A percentile compares a stretch with the other conserved stretches of the same genome.
Evolutionary conservation across 2,797 vertebrate genomes (phyloP).

Genomic region (Myotis findleyi): DNA sequence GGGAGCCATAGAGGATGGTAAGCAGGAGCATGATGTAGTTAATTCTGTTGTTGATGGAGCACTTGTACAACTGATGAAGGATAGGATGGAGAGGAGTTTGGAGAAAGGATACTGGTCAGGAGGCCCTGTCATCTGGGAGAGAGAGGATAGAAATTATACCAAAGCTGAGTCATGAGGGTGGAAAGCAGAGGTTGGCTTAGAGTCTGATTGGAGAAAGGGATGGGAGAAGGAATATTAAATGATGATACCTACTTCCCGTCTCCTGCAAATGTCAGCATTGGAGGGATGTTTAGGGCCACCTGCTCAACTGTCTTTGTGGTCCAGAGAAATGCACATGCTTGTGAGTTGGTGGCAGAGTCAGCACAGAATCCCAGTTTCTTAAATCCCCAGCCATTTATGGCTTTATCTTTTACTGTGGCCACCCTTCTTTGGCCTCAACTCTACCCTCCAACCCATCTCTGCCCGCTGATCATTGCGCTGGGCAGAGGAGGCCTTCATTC

Average conservation of each 20-base stretch:
- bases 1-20: background rate
- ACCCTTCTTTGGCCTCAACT: background rate
- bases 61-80: background rate
- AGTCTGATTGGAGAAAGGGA: background rate
- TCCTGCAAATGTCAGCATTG: background rate
- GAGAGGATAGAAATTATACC: too few relatives aligned
- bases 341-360: background rate
- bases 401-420: background rate
- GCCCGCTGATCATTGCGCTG: rapidly evolving
- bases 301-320: background rate
- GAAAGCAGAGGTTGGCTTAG: background rate
- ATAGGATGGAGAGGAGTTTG: background rate
- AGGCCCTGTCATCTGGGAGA: background rate
- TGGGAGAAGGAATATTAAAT: background rate
- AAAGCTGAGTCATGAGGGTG: background rate
- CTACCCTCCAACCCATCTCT: background rate
- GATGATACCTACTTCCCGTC: background rate
- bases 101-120: background rate
- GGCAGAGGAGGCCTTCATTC: background rate
- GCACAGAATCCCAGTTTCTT: background rate
- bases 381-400: background rate
- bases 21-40: background rate
- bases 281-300: background rate
- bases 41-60: background rate
- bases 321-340: background rate